Conservation (phyloP, 2,113 vertebrate genomes). For the Nycticryphes semicollaris region DNA sequence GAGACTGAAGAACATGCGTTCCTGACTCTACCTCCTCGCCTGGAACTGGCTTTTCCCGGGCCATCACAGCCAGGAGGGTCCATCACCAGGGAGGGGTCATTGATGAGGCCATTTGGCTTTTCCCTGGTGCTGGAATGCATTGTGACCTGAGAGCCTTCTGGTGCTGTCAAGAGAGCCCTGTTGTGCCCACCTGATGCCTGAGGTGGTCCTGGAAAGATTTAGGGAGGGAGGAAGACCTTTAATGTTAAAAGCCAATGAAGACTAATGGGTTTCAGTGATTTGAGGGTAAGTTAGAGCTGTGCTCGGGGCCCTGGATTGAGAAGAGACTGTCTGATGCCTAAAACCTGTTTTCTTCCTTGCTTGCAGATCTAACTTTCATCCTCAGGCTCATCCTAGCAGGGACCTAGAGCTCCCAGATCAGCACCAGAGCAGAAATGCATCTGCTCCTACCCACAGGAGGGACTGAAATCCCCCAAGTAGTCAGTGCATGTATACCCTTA, state of each 20-base stretch:
- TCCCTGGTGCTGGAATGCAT: fast-evolving
- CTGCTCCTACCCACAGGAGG: fast-evolving
- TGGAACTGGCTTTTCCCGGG: fast-evolving
- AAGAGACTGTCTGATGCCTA: fast-evolving
- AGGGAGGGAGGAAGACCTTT: not conserved
- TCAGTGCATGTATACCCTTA: not conserved
- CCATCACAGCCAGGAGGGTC: not conserved
- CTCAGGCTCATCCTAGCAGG: not conserved
- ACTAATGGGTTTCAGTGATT: not conserved
- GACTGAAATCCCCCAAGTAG: fast-evolving
- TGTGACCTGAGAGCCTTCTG: fast-evolving
- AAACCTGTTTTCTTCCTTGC: not conserved
- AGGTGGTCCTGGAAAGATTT: not conserved
- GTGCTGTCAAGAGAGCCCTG: fast-evolving
- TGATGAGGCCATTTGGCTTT: not conserved
- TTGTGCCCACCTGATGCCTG: too few relatives aligned
- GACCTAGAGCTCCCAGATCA: too few relatives aligned
- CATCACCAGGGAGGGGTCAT: fast-evolving
- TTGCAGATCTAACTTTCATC: not conserved
- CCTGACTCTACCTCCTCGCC: not conserved
- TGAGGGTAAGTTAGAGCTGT: too few relatives aligned
- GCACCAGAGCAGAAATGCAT: not conserved
- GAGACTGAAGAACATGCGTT: fast-evolving
- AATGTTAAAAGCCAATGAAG: not conserved
- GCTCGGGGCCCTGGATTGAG: not conserved